Percentiles rank a stretch among this genome's conserved stretches.
phyloP scores from a whole-genome alignment of 1,140 invertebrate species.

The Monochamus saltuarius region DNA sequence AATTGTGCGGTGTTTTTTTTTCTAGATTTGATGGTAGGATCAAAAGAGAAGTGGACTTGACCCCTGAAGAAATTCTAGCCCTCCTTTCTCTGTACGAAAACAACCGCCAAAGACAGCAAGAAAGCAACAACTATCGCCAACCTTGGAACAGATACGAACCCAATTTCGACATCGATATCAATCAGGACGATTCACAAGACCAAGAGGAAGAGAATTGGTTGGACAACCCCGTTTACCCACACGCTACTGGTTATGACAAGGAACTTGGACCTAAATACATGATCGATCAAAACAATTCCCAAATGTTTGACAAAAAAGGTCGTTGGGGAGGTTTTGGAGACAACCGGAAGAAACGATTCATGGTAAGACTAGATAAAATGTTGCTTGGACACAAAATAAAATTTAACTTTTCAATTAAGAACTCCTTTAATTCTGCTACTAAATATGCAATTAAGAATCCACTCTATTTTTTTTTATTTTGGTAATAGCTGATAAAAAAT shows the following conservation, averaged over 20 bases:
- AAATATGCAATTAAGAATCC: no score
- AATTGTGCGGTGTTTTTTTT: not conserved
- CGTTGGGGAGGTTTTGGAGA: slow-evolving; percentile 39
- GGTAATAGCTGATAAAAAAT: no score
- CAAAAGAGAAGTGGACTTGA: slow-evolving; percentile 44
- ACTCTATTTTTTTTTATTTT: no score
- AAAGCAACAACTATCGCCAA: slow-evolving; percentile 31
- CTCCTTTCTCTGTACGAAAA: slow-evolving; percentile 46
- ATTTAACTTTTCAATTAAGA: no score
- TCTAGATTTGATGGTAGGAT: slow-evolving; percentile 22
- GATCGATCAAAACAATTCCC: slow-evolving; percentile 29
- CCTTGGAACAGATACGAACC: slow-evolving; percentile 31
- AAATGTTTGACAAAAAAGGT: slow-evolving; percentile 32
- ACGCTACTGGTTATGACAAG: slow-evolving; percentile 30
- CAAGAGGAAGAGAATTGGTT: slow-evolving; percentile 35
- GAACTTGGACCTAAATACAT: slow-evolving; percentile 33
- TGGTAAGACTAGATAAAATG: slow-evolving; percentile 37
- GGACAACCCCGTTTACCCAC: slow-evolving; percentile 43
- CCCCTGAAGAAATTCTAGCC: slow-evolving; percentile 46
- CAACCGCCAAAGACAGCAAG: slow-evolving; percentile 27
- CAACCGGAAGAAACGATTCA: slow-evolving; percentile 44
- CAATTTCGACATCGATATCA: slow-evolving; percentile 20
- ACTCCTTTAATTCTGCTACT: no score
- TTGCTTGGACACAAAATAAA: no score
- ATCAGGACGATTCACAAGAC: slow-evolving; percentile 17